These are phyloP conservation scores for Siniperca knerii DNA, from an alignment of 2,113 vertebrate genomes.

Conservation along the genomic window DNA sequence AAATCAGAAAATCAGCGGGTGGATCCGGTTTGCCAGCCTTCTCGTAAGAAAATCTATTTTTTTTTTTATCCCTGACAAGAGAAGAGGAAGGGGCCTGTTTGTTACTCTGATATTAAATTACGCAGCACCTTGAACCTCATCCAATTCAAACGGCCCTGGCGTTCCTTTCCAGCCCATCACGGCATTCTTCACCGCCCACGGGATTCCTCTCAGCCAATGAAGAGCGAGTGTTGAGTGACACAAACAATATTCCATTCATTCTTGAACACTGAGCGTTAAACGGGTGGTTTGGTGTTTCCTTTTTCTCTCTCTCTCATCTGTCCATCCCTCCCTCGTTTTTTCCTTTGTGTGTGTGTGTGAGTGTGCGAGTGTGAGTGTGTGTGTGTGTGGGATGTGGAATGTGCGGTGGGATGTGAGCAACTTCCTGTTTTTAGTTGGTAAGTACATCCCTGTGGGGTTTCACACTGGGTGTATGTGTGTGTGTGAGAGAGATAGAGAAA, in stretches of 20 bases:
- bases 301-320: slow-evolving; percentile 30
- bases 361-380: neutral
- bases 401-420: slow-evolving; percentile 68
- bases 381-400: slow-evolving; percentile 45
- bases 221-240: slow-evolving; percentile 7
- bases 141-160: slow-evolving; percentile 45
- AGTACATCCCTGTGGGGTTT: slow-evolving; percentile 22
- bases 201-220: slow-evolving; percentile 54
- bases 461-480: slow-evolving; percentile 2
- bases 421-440: slow-evolving; percentile 67
- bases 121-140: slow-evolving; percentile 47
- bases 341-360: slow-evolving; percentile 15
- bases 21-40: slow-evolving; percentile 42
- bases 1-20: neutral
- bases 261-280: slow-evolving; percentile 52
- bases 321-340: slow-evolving; percentile 10
- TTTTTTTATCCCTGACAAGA: slow-evolving; percentile 9
- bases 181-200: slow-evolving; percentile 14
- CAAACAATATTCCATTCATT: slow-evolving; percentile 68
- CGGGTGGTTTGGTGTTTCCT: slow-evolving; percentile 43
- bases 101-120: slow-evolving; percentile 58
- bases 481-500: neutral
- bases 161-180: slow-evolving; percentile 57
- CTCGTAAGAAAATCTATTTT: slow-evolving; percentile 41
- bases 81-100: slow-evolving; percentile 51